Evolutionary conservation across 2,888 invertebrate species (phyloP).

Genomic region (Periphyllus acericola): DNA sequence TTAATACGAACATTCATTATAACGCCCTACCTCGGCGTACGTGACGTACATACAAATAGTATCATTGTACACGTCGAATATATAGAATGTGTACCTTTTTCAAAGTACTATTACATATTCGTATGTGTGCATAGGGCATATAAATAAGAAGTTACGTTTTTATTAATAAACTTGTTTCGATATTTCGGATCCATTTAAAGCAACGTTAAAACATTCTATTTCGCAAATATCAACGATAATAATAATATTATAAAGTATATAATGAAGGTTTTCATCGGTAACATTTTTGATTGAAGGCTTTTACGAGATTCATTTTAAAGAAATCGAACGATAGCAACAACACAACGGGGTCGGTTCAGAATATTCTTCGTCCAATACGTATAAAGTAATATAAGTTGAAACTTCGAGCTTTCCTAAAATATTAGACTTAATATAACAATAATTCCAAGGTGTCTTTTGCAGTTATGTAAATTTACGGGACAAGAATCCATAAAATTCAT

Average conservation of each 20-base stretch:
- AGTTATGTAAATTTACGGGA: neutral
- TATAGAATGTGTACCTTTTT: neutral
- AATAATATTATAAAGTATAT: too few species aligned
- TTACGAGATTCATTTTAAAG: too few species aligned
- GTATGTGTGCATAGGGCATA: neutral
- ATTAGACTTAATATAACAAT: neutral
- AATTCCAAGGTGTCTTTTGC: neutral
- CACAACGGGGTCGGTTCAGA: neutral
- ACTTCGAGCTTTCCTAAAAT: neutral
- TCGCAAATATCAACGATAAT: too few species aligned
- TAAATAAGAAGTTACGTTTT: neutral
- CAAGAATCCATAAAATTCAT: neutral
- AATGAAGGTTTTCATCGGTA: too few species aligned
- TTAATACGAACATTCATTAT: constrained; percentile 11
- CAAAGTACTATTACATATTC: neutral
- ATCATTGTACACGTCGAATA: neutral
- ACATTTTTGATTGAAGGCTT: too few species aligned
- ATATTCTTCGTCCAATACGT: neutral
- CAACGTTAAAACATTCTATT: too few species aligned
- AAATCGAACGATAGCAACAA: neutral
- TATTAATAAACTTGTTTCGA: neutral
- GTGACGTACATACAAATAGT: neutral
- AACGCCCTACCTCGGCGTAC: neutral
- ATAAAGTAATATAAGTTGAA: neutral
- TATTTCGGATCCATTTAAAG: too few species aligned